phyloP scores from a whole-genome alignment of 2,113 vertebrate genomes.

The Cottus gobio region DNA sequence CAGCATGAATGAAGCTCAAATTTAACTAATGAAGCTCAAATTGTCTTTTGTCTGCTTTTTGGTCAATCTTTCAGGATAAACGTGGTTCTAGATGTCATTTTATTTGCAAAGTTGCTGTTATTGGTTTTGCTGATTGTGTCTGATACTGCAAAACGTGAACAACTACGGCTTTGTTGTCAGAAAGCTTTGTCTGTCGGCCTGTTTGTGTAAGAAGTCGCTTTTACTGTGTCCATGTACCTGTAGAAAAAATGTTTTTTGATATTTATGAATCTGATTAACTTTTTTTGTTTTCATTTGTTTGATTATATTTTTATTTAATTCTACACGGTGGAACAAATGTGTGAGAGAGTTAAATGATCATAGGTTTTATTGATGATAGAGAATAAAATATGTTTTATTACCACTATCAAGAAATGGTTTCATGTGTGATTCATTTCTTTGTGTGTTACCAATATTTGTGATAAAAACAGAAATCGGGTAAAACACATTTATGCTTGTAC shows the following conservation, averaged over 20 bases:
- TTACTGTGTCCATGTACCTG: conserved; percentile 23
- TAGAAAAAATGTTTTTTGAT: conserved; percentile 30
- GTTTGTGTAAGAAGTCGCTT: background rate
- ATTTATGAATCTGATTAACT: conserved; percentile 26
- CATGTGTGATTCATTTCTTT: background rate
- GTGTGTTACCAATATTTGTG: background rate
- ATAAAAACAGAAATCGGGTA: background rate
- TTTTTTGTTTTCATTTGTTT: conserved; percentile 1
- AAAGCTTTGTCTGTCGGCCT: background rate
- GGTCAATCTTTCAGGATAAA: background rate
- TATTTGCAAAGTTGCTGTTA: conserved; percentile 26
- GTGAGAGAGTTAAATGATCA: conserved; percentile 41
- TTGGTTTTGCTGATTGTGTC: background rate
- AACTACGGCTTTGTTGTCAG: background rate
- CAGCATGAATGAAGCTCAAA: background rate
- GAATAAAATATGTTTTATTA: conserved; percentile 59
- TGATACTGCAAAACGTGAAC: background rate
- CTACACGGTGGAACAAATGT: conserved; percentile 44
- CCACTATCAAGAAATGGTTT: background rate
- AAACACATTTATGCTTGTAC: background rate
- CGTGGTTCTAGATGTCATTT: background rate
- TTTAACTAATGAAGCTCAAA: background rate
- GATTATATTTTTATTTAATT: conserved; percentile 15
- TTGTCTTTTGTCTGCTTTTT: background rate
- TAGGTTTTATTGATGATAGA: conserved; percentile 46